Evolutionary conservation across 2,888 invertebrate genomes (phyloP).

Genomic region (Napeogenes inachia): DNA sequence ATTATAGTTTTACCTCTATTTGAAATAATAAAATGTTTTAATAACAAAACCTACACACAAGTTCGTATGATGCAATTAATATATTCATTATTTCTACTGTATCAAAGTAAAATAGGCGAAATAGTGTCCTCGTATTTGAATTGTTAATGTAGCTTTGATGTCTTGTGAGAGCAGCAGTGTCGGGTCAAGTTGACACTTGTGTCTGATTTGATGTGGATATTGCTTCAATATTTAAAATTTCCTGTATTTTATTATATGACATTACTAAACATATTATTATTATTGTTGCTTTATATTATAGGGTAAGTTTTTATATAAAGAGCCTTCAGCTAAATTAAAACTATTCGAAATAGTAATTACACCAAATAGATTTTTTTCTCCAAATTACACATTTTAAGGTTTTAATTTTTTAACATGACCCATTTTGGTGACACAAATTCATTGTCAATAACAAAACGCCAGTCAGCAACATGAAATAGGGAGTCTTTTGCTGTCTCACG

Average conservation of each 20-base stretch:
- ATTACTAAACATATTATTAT: too few relatives aligned
- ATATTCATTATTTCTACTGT: background rate
- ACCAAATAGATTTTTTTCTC: background rate
- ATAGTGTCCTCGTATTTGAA: slow-evolving; percentile 15
- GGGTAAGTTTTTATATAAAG: too few relatives aligned
- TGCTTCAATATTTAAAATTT: slow-evolving; percentile 3
- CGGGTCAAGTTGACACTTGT: slow-evolving; percentile 16
- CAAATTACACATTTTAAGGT: background rate
- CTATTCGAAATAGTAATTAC: too few relatives aligned
- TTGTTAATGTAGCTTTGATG: slow-evolving; percentile 16
- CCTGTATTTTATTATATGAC: too few relatives aligned
- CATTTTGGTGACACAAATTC: slow-evolving; percentile 10
- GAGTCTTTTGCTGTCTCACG: slow-evolving; percentile 28
- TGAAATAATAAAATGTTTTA: too few relatives aligned
- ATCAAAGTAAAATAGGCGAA: background rate
- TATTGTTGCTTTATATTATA: too few relatives aligned
- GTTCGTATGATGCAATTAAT: too few relatives aligned
- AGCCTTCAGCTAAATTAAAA: too few relatives aligned
- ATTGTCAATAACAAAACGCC: slow-evolving; percentile 24
- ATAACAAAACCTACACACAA: too few relatives aligned
- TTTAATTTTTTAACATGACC: slow-evolving; percentile 8
- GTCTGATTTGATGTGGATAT: slow-evolving; percentile 4
- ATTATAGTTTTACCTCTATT: too few relatives aligned
- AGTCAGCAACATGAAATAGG: slow-evolving; percentile 26
- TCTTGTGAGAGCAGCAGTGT: slow-evolving; percentile 10